phyloP scores from a whole-genome alignment of 2,888 invertebrate genomes.

The Cheilosia variabilis region DNA sequence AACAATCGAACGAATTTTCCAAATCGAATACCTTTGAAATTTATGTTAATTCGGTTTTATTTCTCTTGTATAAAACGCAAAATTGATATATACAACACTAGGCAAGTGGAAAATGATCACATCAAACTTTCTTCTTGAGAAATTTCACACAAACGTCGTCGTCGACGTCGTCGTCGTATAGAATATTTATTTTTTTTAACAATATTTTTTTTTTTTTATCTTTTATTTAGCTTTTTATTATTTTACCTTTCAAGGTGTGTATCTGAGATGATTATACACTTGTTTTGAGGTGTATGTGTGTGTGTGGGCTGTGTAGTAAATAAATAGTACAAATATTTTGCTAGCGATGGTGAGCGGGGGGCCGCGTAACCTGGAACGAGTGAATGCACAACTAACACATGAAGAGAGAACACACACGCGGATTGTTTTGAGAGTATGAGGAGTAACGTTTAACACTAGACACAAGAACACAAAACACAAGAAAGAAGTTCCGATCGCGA shows the following conservation, averaged over 20 bases:
- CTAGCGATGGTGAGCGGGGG: conserved; percentile 40
- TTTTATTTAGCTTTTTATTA: conserved; percentile 56
- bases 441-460: conserved; percentile 14
- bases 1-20: conserved; percentile 20
- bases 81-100: conserved; percentile 35
- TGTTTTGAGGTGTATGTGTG: conserved; percentile 48
- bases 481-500: conserved; percentile 47
- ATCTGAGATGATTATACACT: conserved; percentile 70
- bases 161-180: conserved; percentile 49
- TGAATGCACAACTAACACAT: conserved; percentile 33
- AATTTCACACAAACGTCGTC: conserved; percentile 66
- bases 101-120: conserved; percentile 56
- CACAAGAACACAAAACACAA: conserved; percentile 25
- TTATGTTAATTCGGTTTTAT: conserved; percentile 33
- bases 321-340: conserved; percentile 69
- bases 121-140: conserved; percentile 73
- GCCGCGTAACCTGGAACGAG: neutral
- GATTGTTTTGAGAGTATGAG: conserved; percentile 26
- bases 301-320: conserved; percentile 63
- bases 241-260: conserved; percentile 75
- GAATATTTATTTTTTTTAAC: conserved; percentile 69
- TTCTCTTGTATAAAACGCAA: conserved; percentile 25
- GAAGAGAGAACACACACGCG: conserved; percentile 4
- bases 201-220: conserved; percentile 30
- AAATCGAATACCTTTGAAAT: neutral